Base-by-base conservation (phyloP, 1,140 invertebrate species). In the Paralvinella palmiformis region DNA sequence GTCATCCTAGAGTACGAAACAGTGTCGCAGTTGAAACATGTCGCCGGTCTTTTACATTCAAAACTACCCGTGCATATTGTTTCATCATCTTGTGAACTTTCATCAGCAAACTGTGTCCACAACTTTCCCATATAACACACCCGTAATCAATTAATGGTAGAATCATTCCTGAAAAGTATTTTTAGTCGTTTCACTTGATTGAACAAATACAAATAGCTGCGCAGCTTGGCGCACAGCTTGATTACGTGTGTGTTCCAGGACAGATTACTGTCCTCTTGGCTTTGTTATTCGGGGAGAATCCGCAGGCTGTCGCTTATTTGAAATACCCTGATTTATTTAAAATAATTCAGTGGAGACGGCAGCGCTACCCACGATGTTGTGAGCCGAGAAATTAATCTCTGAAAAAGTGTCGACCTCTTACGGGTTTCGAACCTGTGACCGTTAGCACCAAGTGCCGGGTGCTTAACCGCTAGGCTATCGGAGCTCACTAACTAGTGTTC, bases 21-120 rank as follows among this genome's bases (percentile, higher is more conserved):
- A n/a, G 44, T 10, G 44, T 3, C 44, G 27, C 10, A 3, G 15
- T 52, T 20, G 2, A 52, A 52, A 52, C 6, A n/a, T 52, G 48
- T 52, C 48, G 48, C n/a, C 48, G 10, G n/a, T 52, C n/a, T 52
- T 52, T 52, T 15, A 52, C 48, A 20, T 52, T n/a, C 48, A 52
- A 20, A 52, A 52, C 31, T 52, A 52, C 3, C 7, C 48, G 48
- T 13, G 37, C 37, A 44, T 44, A 44, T 15, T 50, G 45, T 15
- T 52, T 52, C 4, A 52, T 52, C 48, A 52, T 3, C 10, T 48
- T 48, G 27, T 48, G 44, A 48, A 48, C 44, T n/a, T 52, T 52
- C 48, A 2, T n/a, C 10, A 22, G 48, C 6, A 52, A 52, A 22
- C 1, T 15, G 10, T 52, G 20, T 52, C 48, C 48, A 29, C 48